Evolutionary conservation across 2,888 invertebrate genomes (phyloP), one percentile per base, ranked within the genome.

Genomic region (Tetragonula carbonaria): DNA sequence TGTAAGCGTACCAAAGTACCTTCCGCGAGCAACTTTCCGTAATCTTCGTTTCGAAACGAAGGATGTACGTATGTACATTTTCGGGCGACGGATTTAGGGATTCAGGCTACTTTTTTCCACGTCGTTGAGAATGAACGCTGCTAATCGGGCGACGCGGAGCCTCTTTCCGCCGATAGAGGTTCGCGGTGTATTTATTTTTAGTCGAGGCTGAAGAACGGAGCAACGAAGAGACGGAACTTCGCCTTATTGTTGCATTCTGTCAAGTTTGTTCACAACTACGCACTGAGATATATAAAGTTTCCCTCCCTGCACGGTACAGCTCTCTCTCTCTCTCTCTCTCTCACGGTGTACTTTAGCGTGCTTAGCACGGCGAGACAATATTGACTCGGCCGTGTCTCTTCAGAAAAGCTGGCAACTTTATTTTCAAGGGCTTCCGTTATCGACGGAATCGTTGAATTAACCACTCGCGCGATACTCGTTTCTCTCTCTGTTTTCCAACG

Each of bases 391-490:
- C 84, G 85, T 84, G 75, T 84, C 89, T 80, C 78, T 75, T 79
- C 28, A 57, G 53, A 79, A 83, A 72, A 83, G 74, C 77, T 66
- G 50, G 70, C 73, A 87, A 89, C 90, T 90, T 90, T 90, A 90
- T 90, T 86, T 88, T 87, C 90, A 90, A 89, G 90, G 85, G 78
- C 87, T 85, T 74, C 67, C 73, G 80, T 87, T 84, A 87, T 87
- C 85, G 79, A 65, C 55, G 71, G 66, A 71, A 84, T 80, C 77
- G 80, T 38, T 75, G 85, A 85, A 89, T 88, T 89, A 89, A 88
- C 75, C 72, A 53, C 53, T 74, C 67, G 33, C 62, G 53, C 78
- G 28, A 68, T 65, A 65, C 66, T 51, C 8, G 8, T 68, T 59
- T 21, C 50, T 81, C 53, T 28, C 71, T 16, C 57, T 16, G 16